phyloP scores from a whole-genome alignment of 1,140 invertebrate species.

The Amyelois transitella region DNA sequence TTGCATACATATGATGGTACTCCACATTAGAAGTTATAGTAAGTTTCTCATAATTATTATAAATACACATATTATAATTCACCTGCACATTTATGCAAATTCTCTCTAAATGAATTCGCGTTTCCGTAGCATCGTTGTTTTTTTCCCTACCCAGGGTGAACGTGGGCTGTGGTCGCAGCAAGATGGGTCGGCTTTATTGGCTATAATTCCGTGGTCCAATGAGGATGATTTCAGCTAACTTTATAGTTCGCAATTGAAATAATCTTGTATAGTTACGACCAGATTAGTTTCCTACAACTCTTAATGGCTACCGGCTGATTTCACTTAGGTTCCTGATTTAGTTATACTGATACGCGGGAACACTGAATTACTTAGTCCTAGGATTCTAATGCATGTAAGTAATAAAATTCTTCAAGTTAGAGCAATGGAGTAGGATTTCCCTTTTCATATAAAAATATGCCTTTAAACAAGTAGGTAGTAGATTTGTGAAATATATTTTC shows the following conservation, averaged over 20 bases:
- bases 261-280: neutral
- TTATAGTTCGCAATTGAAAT: conserved; percentile 27
- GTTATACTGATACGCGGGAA: neutral
- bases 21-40: too few species aligned
- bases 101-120: neutral
- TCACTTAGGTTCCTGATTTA: neutral
- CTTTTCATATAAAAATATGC: too few species aligned
- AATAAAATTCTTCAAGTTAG: neutral
- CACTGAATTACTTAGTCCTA: neutral
- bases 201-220: conserved; percentile 31
- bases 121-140: neutral
- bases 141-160: neutral
- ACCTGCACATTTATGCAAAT: too few species aligned
- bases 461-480: too few species aligned
- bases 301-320: neutral
- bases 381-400: neutral
- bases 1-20: too few species aligned
- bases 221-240: conserved; percentile 19
- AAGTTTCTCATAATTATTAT: too few species aligned
- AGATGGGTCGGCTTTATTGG: conserved; percentile 26
- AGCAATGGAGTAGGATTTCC: neutral
- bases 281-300: neutral
- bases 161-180: neutral
- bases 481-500: too few species aligned
- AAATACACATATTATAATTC: too few species aligned